These are phyloP conservation scores for Prionailurus viverrinus DNA, from an alignment of 2,113 vertebrate species.

Conservation along the genomic window DNA sequence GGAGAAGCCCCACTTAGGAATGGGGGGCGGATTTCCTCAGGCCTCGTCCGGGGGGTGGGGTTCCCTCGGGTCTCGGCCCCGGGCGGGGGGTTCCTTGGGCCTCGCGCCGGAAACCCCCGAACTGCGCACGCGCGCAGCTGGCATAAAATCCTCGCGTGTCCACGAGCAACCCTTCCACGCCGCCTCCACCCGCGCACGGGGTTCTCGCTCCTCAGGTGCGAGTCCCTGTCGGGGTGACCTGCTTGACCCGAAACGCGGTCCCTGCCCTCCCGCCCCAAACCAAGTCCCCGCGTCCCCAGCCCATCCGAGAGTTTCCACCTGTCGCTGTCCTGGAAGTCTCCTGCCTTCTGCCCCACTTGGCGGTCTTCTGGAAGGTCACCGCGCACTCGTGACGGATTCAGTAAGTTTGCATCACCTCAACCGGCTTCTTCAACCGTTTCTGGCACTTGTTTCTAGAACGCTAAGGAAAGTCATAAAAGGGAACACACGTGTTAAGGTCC, in stretches of 20 bases:
- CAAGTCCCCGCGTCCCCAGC: too few relatives aligned
- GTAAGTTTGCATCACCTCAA: background rate
- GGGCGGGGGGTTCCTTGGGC: too few relatives aligned
- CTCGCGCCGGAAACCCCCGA: background rate
- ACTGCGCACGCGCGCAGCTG: background rate
- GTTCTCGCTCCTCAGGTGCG: background rate
- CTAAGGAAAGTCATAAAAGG: background rate
- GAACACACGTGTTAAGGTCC: background rate
- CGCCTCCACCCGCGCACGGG: too few relatives aligned
- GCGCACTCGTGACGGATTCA: too few relatives aligned
- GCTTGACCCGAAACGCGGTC: too few relatives aligned
- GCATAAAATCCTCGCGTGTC: background rate
- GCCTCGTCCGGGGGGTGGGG: too few relatives aligned
- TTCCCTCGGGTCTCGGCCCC: too few relatives aligned
- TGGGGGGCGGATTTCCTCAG: too few relatives aligned
- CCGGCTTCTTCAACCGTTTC: background rate
- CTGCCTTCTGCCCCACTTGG: background rate
- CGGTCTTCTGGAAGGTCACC: background rate
- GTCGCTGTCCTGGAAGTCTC: background rate
- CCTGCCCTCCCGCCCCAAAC: too few relatives aligned
- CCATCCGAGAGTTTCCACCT: too few relatives aligned
- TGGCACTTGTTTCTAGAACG: background rate
- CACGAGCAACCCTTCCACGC: background rate
- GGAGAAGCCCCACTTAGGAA: too few relatives aligned
- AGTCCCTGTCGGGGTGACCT: too few relatives aligned